Percentiles rank a stretch among this genome's conserved stretches.
These are phyloP conservation scores for Lepus americanus DNA, from an alignment of 2,113 vertebrate genomes.

Conservation along the genomic window DNA sequence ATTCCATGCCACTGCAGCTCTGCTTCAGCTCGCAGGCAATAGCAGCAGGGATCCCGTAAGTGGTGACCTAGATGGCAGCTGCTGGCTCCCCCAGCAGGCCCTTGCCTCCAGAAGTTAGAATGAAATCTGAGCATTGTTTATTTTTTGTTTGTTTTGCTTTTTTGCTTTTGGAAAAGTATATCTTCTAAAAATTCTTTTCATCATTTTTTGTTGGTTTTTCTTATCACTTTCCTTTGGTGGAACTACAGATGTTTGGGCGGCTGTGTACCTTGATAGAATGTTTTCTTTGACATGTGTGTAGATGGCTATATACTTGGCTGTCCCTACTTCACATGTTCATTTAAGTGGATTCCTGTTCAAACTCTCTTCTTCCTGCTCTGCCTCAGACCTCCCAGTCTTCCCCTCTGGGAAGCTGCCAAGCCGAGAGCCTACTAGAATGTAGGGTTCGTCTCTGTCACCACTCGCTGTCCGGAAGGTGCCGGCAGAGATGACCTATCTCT, in stretches of 20 bases:
- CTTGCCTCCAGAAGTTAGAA: slow-evolving; percentile 23
- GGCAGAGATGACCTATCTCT: slow-evolving; percentile 40
- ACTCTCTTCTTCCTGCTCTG: background rate
- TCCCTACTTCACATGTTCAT: background rate
- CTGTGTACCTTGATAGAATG: background rate
- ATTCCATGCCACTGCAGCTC: slow-evolving; percentile 48
- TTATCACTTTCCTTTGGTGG: background rate
- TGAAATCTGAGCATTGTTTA: background rate
- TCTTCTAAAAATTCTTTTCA: slow-evolving; percentile 22
- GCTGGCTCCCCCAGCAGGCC: background rate
- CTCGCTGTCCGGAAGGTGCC: background rate
- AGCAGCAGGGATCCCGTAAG: slow-evolving; percentile 1
- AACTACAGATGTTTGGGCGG: background rate
- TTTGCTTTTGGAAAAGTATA: background rate
- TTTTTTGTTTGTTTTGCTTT: too few relatives aligned
- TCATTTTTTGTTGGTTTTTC: slow-evolving; percentile 10
- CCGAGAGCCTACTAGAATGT: slow-evolving; percentile 43
- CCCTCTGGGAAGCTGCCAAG: background rate
- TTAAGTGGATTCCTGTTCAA: slow-evolving; percentile 15
- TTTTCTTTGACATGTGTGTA: slow-evolving; percentile 34
- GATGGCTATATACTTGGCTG: background rate
- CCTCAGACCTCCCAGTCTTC: background rate
- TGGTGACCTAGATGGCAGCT: background rate
- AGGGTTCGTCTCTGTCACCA: slow-evolving; percentile 6
- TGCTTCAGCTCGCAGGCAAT: background rate